These are phyloP conservation scores for Salmo trutta DNA, from an alignment of 2,797 vertebrate genomes.

Conservation along the genomic window DNA sequence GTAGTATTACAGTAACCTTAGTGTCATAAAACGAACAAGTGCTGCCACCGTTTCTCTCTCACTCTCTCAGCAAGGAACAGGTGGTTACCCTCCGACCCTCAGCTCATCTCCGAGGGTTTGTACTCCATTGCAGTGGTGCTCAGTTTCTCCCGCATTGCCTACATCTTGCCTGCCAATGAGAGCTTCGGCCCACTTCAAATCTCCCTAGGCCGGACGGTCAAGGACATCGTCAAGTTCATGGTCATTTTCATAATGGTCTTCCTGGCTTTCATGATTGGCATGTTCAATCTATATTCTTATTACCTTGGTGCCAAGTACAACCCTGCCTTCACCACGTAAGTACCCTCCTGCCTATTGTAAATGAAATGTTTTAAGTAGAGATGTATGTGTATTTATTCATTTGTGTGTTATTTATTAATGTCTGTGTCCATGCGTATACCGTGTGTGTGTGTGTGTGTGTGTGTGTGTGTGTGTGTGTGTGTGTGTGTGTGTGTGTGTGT, in stretches of 20 bases:
- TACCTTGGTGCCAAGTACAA: conserved; percentile 87
- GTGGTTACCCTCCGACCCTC: conserved; percentile 86
- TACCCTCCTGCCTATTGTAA: conserved; percentile 26
- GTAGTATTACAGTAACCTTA: no score
- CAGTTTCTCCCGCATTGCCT: conserved; percentile 86
- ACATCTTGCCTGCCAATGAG: conserved; percentile 86
- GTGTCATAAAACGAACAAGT: no score
- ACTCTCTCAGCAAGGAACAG: conserved; percentile 85
- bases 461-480: neutral
- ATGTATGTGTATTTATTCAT: neutral
- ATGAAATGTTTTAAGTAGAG: neutral
- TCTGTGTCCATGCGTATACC: neutral
- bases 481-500: neutral
- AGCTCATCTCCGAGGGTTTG: conserved; percentile 88
- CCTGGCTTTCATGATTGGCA: conserved; percentile 88
- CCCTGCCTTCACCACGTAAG: conserved; percentile 85
- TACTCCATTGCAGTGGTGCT: conserved; percentile 85
- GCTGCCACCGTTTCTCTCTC: conserved; percentile 10
- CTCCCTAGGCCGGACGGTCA: conserved; percentile 84
- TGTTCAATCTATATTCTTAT: conserved; percentile 88
- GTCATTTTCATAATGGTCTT: conserved; percentile 90
- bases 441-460: neutral
- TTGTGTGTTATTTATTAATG: neutral
- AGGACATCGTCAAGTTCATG: conserved; percentile 90
- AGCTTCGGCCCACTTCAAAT: conserved; percentile 87